A percentile compares a stretch with the other conserved stretches of the same genome.
These are phyloP conservation scores for Himalopsyche phryganea DNA, from an alignment of 1,140 invertebrate genomes.

Conservation along the genomic window DNA sequence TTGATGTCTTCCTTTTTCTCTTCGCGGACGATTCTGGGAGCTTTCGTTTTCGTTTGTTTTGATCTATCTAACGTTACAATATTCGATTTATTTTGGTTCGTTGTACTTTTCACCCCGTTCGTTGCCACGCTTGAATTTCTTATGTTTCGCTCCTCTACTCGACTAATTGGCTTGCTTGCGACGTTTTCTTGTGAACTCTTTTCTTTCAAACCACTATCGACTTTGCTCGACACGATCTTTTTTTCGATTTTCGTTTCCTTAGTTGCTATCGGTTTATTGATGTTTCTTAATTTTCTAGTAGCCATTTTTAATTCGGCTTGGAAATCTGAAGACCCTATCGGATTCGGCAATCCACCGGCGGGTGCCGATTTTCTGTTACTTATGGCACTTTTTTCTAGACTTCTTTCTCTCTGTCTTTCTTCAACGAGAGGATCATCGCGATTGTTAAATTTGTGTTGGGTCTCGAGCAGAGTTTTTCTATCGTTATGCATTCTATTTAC, in stretches of 20 bases:
- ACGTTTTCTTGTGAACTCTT: constrained; percentile 19
- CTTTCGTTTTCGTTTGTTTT: constrained; percentile 31
- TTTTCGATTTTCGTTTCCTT: constrained; percentile 5
- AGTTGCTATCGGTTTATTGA: constrained; percentile 1
- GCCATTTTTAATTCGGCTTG: constrained; percentile 64
- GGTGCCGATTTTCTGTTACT: constrained; percentile 51
- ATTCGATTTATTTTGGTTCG: constrained; percentile 20
- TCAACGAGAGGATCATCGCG: constrained; percentile 21
- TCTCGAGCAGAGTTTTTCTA: constrained; percentile 43
- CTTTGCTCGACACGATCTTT: not conserved
- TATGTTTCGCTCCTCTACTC: constrained; percentile 7
- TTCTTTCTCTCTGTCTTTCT: constrained; percentile 21
- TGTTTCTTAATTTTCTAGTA: constrained; percentile 57
- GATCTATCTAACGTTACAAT: constrained; percentile 27
- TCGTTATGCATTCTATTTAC: constrained; percentile 44
- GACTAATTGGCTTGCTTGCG: not conserved
- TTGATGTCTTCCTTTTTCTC: constrained; percentile 40
- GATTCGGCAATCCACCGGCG: constrained; percentile 53
- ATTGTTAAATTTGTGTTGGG: constrained; percentile 33
- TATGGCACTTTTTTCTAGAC: constrained; percentile 21
- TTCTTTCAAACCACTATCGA: not conserved
- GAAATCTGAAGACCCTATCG: constrained; percentile 64
- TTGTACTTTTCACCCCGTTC: constrained; percentile 18
- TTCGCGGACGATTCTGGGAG: constrained; percentile 38
- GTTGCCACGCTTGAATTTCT: constrained; percentile 9